A percentile compares a stretch with the other conserved stretches of the same genome.
These are phyloP conservation scores for Clanis bilineata DNA, from an alignment of 2,888 invertebrate genomes.

Conservation along the genomic window DNA sequence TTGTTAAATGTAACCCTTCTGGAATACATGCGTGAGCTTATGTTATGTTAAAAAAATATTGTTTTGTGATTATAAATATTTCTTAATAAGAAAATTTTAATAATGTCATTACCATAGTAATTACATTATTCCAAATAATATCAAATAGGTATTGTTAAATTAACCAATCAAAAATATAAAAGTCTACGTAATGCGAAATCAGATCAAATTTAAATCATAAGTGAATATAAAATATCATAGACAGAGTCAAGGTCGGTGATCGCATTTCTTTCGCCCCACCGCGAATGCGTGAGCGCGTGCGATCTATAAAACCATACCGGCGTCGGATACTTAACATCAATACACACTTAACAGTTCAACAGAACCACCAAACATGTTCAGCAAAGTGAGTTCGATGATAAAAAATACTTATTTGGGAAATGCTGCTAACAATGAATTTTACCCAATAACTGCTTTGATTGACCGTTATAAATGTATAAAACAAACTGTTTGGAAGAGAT, in stretches of 20 bases:
- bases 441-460: no score
- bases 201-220: neutral
- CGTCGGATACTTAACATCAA: slow-evolving; percentile 53
- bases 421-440: no score
- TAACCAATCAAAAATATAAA: neutral
- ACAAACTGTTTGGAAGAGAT: no score
- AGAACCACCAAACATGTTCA: slow-evolving; percentile 64
- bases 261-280: slow-evolving; percentile 25
- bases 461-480: no score
- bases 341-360: slow-evolving; percentile 47
- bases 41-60: no score
- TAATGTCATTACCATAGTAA: no score
- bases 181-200: neutral
- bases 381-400: slow-evolving; percentile 60
- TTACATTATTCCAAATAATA: no score
- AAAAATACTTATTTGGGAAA: neutral
- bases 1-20: no score
- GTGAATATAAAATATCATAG: neutral
- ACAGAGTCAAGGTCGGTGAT: slow-evolving; percentile 22
- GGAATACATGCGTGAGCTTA: no score
- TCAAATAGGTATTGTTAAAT: neutral
- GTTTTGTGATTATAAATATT: no score
- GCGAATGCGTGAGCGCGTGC: neutral
- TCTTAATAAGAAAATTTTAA: no score
- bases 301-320: slow-evolving; percentile 20